A percentile compares a stretch with the other conserved stretches of the same genome.
phyloP scores from a whole-genome alignment of 2,113 vertebrate species.

The Lepisosteus oculatus region DNA sequence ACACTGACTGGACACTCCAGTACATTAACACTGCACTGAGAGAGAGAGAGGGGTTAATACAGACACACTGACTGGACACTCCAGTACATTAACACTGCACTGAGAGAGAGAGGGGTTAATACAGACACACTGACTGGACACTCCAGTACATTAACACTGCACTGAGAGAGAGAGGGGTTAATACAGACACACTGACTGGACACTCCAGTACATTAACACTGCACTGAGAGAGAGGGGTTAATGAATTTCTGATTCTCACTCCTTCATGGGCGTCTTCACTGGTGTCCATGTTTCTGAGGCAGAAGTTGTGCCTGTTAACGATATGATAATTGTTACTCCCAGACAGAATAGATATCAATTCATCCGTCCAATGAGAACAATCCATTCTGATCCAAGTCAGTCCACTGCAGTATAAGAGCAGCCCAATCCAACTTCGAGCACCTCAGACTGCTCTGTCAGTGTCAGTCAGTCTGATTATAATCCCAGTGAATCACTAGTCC shows the following conservation, averaged over 20 bases:
- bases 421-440: not conserved
- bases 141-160: too few relatives aligned
- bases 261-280: constrained; percentile 42
- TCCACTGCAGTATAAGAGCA: not conserved
- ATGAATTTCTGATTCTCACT: constrained; percentile 37
- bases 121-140: too few relatives aligned
- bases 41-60: too few relatives aligned
- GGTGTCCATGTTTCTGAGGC: constrained; percentile 35
- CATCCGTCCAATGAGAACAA: not conserved
- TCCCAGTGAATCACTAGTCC: too few relatives aligned
- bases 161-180: too few relatives aligned
- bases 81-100: too few relatives aligned
- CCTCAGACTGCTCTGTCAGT: constrained; percentile 28
- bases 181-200: too few relatives aligned
- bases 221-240: not conserved
- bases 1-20: too few relatives aligned
- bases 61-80: too few relatives aligned
- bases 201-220: too few relatives aligned
- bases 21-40: too few relatives aligned
- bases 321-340: constrained; percentile 34
- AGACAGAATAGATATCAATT: not conserved
- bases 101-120: too few relatives aligned
- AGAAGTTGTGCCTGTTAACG: constrained; percentile 37
- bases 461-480: constrained; percentile 14
- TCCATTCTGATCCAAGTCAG: not conserved